These are phyloP conservation scores for Heliconius aoede DNA, from an alignment of 2,888 invertebrate genomes.

Conservation along the genomic window DNA sequence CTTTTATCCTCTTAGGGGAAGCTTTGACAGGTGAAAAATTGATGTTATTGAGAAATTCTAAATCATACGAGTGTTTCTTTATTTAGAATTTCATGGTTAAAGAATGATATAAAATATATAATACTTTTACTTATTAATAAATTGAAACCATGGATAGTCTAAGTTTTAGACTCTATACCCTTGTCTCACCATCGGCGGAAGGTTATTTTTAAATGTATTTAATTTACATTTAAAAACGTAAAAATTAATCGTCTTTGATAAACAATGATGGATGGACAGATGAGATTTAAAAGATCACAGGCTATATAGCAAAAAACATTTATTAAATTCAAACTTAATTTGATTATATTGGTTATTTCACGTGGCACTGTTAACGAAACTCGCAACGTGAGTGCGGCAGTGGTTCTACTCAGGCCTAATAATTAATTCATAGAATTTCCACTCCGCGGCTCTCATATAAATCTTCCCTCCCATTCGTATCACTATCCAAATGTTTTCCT, in stretches of 20 bases:
- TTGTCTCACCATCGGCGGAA: too few species aligned
- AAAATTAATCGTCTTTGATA: too few species aligned
- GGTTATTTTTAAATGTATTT: too few species aligned
- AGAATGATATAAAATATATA: not conserved
- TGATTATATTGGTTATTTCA: constrained; percentile 35
- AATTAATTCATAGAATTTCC: constrained; percentile 45
- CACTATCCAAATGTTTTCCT: constrained; percentile 42
- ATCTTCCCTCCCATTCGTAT: constrained; percentile 40
- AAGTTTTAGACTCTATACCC: too few species aligned
- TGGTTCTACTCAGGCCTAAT: constrained; percentile 34
- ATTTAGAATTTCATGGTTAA: not conserved
- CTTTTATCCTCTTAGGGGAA: not conserved
- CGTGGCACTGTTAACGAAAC: constrained; percentile 4
- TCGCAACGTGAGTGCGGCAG: constrained; percentile 13
- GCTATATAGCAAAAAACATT: too few species aligned
- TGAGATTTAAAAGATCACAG: too few species aligned
- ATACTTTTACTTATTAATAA: too few species aligned
- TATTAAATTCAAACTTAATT: constrained; percentile 27
- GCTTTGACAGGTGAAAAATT: constrained; percentile 8
- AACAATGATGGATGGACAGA: too few species aligned
- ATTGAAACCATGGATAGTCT: too few species aligned
- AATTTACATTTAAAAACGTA: too few species aligned
- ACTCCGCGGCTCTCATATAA: constrained; percentile 34
- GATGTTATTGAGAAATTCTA: not conserved
- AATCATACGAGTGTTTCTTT: not conserved